Conservation (phyloP, 2,888 invertebrate genomes). For the Erpobdella octoculata region DNA sequence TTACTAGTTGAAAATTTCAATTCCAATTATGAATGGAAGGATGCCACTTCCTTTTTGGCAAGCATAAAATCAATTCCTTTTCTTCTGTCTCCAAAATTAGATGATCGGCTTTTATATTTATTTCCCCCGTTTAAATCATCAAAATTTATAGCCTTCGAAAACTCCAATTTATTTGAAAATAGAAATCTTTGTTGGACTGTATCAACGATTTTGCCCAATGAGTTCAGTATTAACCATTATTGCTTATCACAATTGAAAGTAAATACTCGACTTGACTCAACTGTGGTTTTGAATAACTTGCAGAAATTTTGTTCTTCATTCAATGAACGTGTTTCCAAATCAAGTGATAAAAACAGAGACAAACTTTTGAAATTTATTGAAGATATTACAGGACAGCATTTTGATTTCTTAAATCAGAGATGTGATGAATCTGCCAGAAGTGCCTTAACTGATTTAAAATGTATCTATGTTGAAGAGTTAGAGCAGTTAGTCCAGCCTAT, state of each 20-base stretch:
- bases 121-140: background rate
- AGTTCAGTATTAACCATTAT: background rate
- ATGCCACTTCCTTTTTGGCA: background rate
- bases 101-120: background rate
- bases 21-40: background rate
- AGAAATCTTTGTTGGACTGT: background rate
- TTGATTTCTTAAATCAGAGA: background rate
- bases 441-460: background rate
- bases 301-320: background rate
- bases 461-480: background rate
- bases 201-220: background rate
- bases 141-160: background rate
- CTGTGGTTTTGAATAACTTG: background rate
- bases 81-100: background rate
- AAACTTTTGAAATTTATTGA: background rate
- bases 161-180: background rate
- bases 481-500: background rate
- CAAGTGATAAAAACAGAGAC: background rate
- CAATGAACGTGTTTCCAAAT: background rate
- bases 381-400: background rate
- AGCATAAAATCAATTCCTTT: constrained; percentile 13
- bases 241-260: background rate
- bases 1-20: background rate
- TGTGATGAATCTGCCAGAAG: background rate
- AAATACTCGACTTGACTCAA: background rate